Conservation (phyloP, 2,113 vertebrate genomes). For the Taurulus bubalis region DNA sequence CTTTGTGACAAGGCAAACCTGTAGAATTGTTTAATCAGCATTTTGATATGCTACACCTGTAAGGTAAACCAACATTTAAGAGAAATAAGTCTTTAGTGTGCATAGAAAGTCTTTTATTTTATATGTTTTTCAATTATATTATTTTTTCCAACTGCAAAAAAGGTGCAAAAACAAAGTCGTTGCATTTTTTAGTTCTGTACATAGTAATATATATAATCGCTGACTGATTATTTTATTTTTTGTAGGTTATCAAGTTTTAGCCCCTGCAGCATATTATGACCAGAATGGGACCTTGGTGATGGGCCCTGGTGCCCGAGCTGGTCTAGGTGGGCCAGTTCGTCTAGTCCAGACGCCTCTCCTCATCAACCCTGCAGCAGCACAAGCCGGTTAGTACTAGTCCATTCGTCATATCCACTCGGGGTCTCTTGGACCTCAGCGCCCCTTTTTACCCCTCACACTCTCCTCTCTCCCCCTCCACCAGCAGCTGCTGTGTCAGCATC, state of each 20-base stretch:
- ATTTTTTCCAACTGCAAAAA: no score
- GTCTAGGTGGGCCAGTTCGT: conserved; percentile 92
- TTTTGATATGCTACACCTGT: not conserved
- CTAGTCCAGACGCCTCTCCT: conserved; percentile 95
- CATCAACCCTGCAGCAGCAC: conserved; percentile 94
- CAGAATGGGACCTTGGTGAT: conserved; percentile 95
- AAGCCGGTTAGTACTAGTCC: conserved; percentile 86
- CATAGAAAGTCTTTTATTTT: not conserved
- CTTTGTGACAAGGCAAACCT: not conserved
- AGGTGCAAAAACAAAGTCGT: no score
- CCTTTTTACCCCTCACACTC: not conserved
- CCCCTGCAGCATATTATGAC: conserved; percentile 96
- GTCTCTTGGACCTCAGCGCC: not conserved
- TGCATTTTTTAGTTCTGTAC: not conserved
- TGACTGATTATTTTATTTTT: not conserved
- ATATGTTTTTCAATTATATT: no score
- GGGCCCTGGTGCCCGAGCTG: conserved; percentile 92
- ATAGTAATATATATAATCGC: not conserved
- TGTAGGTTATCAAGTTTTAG: conserved; percentile 94
- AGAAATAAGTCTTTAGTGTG: not conserved
- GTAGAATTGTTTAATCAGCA: not conserved
- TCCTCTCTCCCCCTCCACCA: conserved; percentile 19
- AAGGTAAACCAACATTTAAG: not conserved
- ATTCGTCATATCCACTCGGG: not conserved
- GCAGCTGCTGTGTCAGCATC: conserved; percentile 92